Evolutionary conservation across 2,888 invertebrate genomes (phyloP), one percentile per base, ranked within the genome.

Genomic region (Cephus rjabovi): DNA sequence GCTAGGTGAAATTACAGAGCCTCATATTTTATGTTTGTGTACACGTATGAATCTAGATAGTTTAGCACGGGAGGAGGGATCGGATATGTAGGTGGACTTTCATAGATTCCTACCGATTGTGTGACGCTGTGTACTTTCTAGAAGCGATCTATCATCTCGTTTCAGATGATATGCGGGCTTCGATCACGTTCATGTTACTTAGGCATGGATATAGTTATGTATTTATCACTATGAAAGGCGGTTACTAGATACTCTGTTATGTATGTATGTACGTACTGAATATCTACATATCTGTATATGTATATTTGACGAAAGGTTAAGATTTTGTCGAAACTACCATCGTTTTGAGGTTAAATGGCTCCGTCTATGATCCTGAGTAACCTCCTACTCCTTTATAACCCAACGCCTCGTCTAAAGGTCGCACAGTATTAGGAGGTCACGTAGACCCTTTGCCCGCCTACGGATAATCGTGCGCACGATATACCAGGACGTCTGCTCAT

Each of bases 71-170:
- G 56, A 9, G 23, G 56, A 56, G 56, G 23, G 56, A 56, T 9
- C 56, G 56, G 56, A 73, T 75, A 84, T 83, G 85, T 84, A 85
- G 85, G 84, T 84, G 85, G 85, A 84, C 85, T 85, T 84, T 84
- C 84, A 83, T 85, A 84, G 85, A 85, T 83, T 85, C 80, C 81
- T 81, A 84, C 82, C 81, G 84, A 84, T 85, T 84, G 84, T 84
- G 82, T 9, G 23, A 56, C 56, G 83, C 75, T 79, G 73, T 68
- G 75, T 81, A 85, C 85, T 84, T 84, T 84, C 84, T 84, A 84
- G 80, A 81, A 83, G 34, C 34, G 30, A 74, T 74, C 37, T 74
- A 34, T 74, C 37, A 35, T 35, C 37, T 34, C 12, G 34, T 74
- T 56, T 56, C 31, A 34, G 34, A 34, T 33, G 71, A 34, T 71